Conservation (phyloP, 2,797 vertebrate genomes). For the Sebastes taczanowskii region DNA sequence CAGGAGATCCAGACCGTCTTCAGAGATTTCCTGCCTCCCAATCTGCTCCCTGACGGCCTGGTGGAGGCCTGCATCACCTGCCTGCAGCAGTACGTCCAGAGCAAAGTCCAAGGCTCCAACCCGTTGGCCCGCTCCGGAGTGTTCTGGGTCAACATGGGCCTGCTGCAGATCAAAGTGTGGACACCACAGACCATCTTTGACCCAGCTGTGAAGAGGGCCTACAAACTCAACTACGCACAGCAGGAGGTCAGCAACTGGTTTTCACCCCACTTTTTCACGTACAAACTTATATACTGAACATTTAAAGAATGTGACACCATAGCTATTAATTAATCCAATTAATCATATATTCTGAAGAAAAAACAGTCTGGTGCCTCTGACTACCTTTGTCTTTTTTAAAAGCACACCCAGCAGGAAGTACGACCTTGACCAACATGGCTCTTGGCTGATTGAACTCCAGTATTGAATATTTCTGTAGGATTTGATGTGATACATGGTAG, state of each 20-base stretch:
- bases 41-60: conserved; percentile 87
- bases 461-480: not conserved
- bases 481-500: not conserved
- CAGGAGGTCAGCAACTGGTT: conserved; percentile 87
- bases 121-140: conserved; percentile 85
- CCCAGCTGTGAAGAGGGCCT: conserved; percentile 92
- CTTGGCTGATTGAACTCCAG: not conserved
- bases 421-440: no score
- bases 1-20: conserved; percentile 87
- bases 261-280: not conserved
- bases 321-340: not conserved
- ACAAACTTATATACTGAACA: not conserved
- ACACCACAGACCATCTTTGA: conserved; percentile 93
- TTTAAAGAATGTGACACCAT: no score
- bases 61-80: conserved; percentile 85
- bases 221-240: conserved; percentile 91
- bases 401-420: no score
- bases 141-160: conserved; percentile 94
- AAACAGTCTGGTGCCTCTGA: no score
- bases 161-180: conserved; percentile 94
- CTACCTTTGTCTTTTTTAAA: no score
- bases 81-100: conserved; percentile 87
- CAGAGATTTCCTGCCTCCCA: conserved; percentile 79
- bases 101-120: conserved; percentile 69
- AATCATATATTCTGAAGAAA: no score